Evolutionary conservation across 1,140 invertebrate genomes (phyloP).

Genomic region (Aphelinus atriplicis): DNA sequence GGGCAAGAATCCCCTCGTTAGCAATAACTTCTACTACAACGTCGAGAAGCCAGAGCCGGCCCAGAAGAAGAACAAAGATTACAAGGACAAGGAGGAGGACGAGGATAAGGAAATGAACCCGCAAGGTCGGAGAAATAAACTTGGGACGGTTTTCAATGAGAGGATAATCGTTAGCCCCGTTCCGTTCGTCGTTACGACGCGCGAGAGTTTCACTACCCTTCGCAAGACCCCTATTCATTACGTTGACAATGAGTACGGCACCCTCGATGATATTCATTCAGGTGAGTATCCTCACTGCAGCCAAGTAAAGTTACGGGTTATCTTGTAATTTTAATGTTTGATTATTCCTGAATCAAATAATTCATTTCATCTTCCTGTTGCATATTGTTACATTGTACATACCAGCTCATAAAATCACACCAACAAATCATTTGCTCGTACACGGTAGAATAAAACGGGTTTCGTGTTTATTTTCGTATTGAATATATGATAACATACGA

Average conservation of each 20-base stretch:
- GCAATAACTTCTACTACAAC: conserved; percentile 38
- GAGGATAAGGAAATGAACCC: background rate
- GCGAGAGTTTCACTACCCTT: conserved; percentile 62
- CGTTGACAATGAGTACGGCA: conserved; percentile 34
- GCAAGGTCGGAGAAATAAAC: conserved; percentile 51
- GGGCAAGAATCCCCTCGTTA: conserved; percentile 45
- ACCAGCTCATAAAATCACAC: conserved; percentile 10
- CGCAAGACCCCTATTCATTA: conserved; percentile 57
- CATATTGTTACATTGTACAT: background rate
- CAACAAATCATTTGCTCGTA: background rate
- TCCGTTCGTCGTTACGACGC: conserved; percentile 58
- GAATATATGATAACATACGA: too few relatives aligned
- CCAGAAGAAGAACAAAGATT: background rate
- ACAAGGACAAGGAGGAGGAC: conserved; percentile 27
- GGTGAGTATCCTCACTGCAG: background rate
- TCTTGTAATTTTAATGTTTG: too few relatives aligned
- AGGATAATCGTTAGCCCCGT: conserved; percentile 62
- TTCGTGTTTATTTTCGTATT: too few relatives aligned
- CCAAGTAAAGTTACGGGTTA: too few relatives aligned
- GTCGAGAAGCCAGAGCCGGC: conserved; percentile 1
- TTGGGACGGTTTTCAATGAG: conserved; percentile 61
- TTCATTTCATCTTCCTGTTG: too few relatives aligned
- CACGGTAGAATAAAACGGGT: too few relatives aligned
- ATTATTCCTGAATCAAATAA: too few relatives aligned
- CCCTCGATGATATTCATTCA: background rate